Percentiles rank a stretch among this genome's conserved stretches.
Conservation (phyloP, 2,113 vertebrate species). For the Cyanoderma ruficeps region DNA sequence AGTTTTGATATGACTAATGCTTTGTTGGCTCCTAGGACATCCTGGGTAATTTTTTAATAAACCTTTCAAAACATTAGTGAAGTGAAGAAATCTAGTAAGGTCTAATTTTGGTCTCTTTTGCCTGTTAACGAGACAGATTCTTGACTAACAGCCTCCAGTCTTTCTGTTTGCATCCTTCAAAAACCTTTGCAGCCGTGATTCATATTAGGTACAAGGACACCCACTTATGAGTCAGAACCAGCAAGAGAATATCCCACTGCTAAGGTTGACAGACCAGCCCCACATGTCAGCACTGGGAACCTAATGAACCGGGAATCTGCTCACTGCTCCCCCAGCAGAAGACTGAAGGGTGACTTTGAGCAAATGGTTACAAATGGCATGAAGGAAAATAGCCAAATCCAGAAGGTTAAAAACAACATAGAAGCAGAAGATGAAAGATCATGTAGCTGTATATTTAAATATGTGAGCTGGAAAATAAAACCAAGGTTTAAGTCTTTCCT, state of each 20-base stretch:
- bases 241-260: not conserved
- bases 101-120: constrained; percentile 44
- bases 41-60: not conserved
- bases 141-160: constrained; percentile 33
- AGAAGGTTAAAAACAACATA: not conserved
- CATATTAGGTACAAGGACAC: constrained; percentile 10
- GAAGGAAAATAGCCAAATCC: not conserved
- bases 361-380: not conserved
- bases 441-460: not conserved
- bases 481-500: not conserved
- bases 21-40: not conserved
- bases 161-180: constrained; percentile 34
- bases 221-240: constrained; percentile 35
- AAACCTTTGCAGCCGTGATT: constrained; percentile 32
- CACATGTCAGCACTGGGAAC: not conserved
- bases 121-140: constrained; percentile 15
- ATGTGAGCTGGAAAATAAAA: not conserved
- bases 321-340: not conserved
- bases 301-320: not conserved
- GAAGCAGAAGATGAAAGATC: not conserved
- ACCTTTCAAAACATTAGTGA: not conserved
- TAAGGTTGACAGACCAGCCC: not conserved
- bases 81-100: not conserved
- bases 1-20: not conserved
- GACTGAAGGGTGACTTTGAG: not conserved